Evolutionary conservation across 1,140 invertebrate species (phyloP).

Genomic region (Drosophila jambulina): DNA sequence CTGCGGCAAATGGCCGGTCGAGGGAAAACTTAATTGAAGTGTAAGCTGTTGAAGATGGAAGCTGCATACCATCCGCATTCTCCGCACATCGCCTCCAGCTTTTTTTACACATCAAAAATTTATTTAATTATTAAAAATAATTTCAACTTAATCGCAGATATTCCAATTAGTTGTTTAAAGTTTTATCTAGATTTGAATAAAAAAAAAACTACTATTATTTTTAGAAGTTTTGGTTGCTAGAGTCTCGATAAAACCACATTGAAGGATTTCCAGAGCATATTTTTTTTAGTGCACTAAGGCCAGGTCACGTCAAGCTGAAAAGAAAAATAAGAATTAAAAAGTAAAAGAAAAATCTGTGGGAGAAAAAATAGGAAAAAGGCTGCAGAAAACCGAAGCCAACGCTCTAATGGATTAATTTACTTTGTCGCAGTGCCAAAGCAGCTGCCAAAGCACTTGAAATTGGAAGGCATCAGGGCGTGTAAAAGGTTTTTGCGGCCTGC

Average conservation of each 20-base stretch:
- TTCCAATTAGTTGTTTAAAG: background rate
- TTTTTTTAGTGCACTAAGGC: conserved; percentile 22
- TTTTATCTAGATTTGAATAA: background rate
- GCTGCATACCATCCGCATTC: conserved; percentile 28
- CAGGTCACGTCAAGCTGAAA: conserved; percentile 69
- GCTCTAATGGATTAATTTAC: conserved; percentile 79
- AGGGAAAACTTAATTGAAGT: conserved; percentile 77
- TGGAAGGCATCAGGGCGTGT: conserved; percentile 66
- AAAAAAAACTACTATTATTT: background rate
- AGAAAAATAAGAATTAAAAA: conserved; percentile 51
- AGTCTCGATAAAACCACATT: background rate
- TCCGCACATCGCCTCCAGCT: conserved; percentile 2
- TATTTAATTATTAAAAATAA: background rate
- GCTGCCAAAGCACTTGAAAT: conserved; percentile 66
- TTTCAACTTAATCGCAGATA: background rate
- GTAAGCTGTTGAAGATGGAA: conserved; percentile 75
- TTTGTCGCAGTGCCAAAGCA: conserved; percentile 74
- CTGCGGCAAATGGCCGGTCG: conserved; percentile 53
- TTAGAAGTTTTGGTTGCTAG: background rate
- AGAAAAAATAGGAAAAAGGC: conserved; percentile 15
- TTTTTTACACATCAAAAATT: conserved; percentile 10
- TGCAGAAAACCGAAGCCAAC: conserved; percentile 50
- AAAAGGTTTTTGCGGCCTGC: conserved; percentile 71
- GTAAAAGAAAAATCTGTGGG: conserved; percentile 25
- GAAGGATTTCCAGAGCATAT: background rate